Evolutionary conservation across 2,797 vertebrate genomes (phyloP), one percentile per base, ranked within the genome.

Genomic region (Acanthis flammea): DNA sequence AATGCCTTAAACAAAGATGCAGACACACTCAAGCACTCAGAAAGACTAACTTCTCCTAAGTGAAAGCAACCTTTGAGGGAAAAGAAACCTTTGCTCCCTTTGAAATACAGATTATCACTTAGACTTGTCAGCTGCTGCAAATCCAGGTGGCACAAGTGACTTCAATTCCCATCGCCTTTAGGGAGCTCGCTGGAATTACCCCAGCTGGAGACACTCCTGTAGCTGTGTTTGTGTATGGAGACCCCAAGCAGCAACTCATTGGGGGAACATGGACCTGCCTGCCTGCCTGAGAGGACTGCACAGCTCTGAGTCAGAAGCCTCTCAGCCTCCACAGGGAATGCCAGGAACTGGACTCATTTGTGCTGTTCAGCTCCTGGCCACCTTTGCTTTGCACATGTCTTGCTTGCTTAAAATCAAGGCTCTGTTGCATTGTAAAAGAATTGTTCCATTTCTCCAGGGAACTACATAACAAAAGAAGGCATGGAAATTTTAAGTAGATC

Each of bases 61-160:
- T 8, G 5, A 65, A 68, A 37, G 2, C 12, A 77, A 57, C 19
- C 19, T 42, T 42, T 42, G 41, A n/a, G 3, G 2, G 2, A 45
- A 65, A 72, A 68, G 12, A 50, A 70, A 41, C 17, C 23, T 50
- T 23, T 54, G 14, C 22, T 39, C 12, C 5, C 3, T 61, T 47
- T 82, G 31, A 72, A 94, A 81, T 12, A 41, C 31, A 77, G 15
- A 44, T 57, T 55, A 73, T 42, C 60, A 62, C 8, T 81, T 15
- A 37, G 33, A 48, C 53, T 82, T 82, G 87, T 70, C 74, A 84
- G 60, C 76, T 78, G 58, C n/a, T 88, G 45, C 48, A 48, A 53
- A 76, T 82, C 41, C 35, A 58, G 60, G 48, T 73, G 68, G 48
- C 51, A 45, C 41, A 70, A 39, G 51, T 79, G 51, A 88, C 62